Conservation (phyloP, 2,113 vertebrate genomes). For the Urocolius indicus region DNA sequence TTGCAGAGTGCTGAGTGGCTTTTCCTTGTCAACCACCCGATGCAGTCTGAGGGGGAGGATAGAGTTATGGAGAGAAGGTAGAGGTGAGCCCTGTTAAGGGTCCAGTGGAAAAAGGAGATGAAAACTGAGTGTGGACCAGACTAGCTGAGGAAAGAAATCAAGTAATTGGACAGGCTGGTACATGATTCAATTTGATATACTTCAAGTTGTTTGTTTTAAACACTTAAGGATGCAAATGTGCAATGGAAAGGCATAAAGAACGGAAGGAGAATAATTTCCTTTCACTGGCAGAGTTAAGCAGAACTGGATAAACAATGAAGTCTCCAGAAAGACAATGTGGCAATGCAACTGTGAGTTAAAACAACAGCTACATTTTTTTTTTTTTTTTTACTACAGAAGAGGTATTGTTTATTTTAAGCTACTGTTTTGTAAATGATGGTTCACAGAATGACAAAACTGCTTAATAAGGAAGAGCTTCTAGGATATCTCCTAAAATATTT, state of each 20-base stretch:
- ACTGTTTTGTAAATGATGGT: constrained; percentile 22
- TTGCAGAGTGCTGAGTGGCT: constrained; percentile 39
- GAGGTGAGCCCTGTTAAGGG: neutral
- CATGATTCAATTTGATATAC: constrained; percentile 16
- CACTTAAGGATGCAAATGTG: neutral
- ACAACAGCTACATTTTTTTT: constrained; percentile 25
- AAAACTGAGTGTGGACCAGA: neutral
- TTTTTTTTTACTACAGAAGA: neutral
- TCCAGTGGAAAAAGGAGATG: neutral
- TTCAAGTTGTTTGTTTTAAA: neutral
- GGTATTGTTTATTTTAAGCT: constrained; percentile 34
- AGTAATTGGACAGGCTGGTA: neutral
- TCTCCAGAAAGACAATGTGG: neutral
- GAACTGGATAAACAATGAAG: neutral
- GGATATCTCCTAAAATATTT: constrained; percentile 61
- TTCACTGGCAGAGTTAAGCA: neutral
- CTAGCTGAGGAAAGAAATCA: neutral
- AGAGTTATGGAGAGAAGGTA: constrained; percentile 17
- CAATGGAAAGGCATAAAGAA: neutral
- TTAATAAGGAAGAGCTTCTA: constrained; percentile 56
- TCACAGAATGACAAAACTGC: constrained; percentile 53
- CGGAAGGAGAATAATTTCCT: neutral
- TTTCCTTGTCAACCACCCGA: neutral
- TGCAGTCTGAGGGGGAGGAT: neutral
- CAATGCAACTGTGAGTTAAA: constrained; percentile 16